Evolutionary conservation across 2,797 vertebrate species (phyloP), one percentile per base, ranked within the genome.

Genomic region (Cacajao melanocephalus): DNA sequence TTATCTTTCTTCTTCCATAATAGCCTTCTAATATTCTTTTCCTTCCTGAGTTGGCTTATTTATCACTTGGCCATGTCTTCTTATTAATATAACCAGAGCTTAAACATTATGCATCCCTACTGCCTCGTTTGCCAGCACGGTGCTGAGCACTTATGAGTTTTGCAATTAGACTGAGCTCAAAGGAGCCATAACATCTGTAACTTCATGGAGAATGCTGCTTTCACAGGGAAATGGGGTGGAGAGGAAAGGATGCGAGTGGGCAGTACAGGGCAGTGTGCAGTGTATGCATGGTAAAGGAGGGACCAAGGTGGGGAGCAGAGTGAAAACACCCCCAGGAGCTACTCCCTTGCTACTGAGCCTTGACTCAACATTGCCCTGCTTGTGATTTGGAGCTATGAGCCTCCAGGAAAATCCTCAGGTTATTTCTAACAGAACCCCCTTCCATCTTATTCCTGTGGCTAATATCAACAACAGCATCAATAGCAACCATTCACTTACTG

Each of bases 141-240:
- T 81, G 72, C 95, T 90, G 92, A 95, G 52, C 55, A 55, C 92
- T 97, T 97, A 85, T 0, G 24, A 92, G 73, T n/a, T 36, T 82
- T 84, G 95, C 88, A 94, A 70, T 97, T 94, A 97, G 76, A 67
- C n/a, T 67, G 90, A 92, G 15, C 94, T 92, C 96, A 55, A 50
- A 97, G 90, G 84, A 55, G 20, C 81, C 17, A 2, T 96, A 61
- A 84, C 39, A 80, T 92, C 75, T 97, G 58, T 28, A 33, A 89
- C 93, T 95, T 79, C 36, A 8, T 36, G 22, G 75, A 19, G 44
- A 76, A 76, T 64, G 90, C 79, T 93, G 64, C 90, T 93, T 96
- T 83, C 92, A 26, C 4, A 50, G 93, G 88, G 82, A 95, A 93
- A 64, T 57, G 78, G 50, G 36, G 10, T 78, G 15, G 46, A 86